Evolutionary conservation across 2,797 vertebrate species (phyloP), one percentile per base, ranked within the genome.

Genomic region (Acrossocheilus fasciatus): DNA sequence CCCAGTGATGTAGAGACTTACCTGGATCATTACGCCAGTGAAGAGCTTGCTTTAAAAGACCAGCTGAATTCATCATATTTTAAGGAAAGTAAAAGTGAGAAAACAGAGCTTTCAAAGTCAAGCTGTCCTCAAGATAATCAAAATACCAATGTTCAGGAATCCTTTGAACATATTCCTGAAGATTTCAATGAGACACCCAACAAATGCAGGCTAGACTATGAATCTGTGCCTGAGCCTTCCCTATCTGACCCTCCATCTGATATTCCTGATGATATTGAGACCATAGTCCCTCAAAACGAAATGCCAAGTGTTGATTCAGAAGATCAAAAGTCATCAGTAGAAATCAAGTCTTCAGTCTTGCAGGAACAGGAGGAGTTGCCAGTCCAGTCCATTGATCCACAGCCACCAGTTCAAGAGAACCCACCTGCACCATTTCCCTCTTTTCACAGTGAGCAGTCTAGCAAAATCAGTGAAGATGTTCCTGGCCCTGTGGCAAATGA

Each of bases 361-460:
- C 50, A 75, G 54, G 92, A 87, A 68, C 87, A 90, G 0, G 87
- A 93, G 0, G 85, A 92, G 26, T 70, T 89, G 45, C 82, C 90
- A 20, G 4, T 87, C 26, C 90, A 89, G 57, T 69, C 85, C 10
- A 62, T 84, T 39, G 89, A 47, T 34, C 87, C 47, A 82, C 89
- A 92, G 57, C 47, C 88, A 14, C 82, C 72, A 78, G 82, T 83
- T 5, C 91, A 89, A 84, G 91, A 93, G 62, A 92, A 90, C 80
- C 87, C 92, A 6, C 90, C 89, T 90, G 91, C 95, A 73, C 91
- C 91, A 11, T 94, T 94, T 66, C 91, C 93, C 10, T 91, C 87
- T 86, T 92, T 93, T 82, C 91, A 92, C 86, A 89, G 81, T 45
- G 91, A 92, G 23, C 88, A 77, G 14, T 62, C 39, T 20, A 80